Conservation (phyloP, 2,113 vertebrate species). For the Megaceryle torquata region DNA sequence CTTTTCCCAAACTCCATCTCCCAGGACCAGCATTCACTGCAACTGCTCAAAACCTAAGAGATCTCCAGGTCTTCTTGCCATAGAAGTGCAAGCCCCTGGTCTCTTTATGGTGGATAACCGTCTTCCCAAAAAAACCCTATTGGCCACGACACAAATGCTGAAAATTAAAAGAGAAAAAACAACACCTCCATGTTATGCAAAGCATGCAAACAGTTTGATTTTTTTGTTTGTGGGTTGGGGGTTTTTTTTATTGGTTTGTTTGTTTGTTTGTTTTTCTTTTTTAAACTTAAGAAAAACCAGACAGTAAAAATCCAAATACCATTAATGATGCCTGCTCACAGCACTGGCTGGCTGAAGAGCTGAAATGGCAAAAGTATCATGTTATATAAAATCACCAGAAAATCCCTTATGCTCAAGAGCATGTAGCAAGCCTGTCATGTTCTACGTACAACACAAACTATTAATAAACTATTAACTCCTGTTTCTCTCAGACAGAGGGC, state of each 20-base stretch:
- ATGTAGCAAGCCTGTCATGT: conserved; percentile 10
- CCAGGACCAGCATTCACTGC: neutral
- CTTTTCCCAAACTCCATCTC: neutral
- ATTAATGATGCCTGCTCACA: neutral
- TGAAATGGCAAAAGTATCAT: neutral
- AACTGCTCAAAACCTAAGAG: neutral
- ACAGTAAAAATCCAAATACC: neutral
- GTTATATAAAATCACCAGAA: neutral
- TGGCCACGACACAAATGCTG: neutral
- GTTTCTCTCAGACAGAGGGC: neutral
- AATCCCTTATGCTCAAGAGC: neutral
- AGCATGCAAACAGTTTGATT: neutral
- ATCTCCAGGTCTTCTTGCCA: neutral
- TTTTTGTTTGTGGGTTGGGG: neutral
- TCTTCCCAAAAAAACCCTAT: neutral
- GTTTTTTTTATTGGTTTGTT: neutral
- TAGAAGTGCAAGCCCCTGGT: neutral
- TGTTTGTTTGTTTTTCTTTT: neutral
- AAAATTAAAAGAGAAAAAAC: conserved; percentile 44
- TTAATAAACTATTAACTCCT: conserved; percentile 69
- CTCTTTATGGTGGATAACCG: neutral
- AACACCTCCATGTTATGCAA: neutral
- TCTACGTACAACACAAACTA: conserved; percentile 61
- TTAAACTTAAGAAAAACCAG: neutral
- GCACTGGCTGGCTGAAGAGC: conserved; percentile 5